Percentiles rank a stretch among this genome's conserved stretches.
Conservation (phyloP, 2,113 vertebrate species). For the Neoarius graeffei region DNA sequence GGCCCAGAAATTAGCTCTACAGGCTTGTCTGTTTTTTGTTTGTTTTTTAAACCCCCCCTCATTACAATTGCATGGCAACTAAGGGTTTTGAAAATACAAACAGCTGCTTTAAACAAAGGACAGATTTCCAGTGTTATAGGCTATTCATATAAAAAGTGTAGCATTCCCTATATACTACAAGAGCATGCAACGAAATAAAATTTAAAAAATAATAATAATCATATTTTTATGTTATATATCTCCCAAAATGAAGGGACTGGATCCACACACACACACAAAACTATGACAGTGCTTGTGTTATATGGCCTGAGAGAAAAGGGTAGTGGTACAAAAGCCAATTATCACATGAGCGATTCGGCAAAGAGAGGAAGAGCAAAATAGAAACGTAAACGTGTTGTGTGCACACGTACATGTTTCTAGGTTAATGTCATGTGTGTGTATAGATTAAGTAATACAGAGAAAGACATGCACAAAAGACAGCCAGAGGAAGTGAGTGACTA, state of each 20-base stretch:
- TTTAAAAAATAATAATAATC: not conserved
- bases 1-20: not conserved
- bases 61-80: not conserved
- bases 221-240: too few relatives aligned
- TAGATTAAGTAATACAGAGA: not conserved
- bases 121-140: not conserved
- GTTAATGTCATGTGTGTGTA: not conserved
- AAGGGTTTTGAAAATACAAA: not conserved
- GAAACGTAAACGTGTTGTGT: not conserved
- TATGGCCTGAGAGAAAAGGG: slow-evolving; percentile 49
- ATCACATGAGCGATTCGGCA: slow-evolving; percentile 25
- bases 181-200: not conserved
- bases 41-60: too few relatives aligned
- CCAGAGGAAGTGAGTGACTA: slow-evolving; percentile 41
- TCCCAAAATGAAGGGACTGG: not conserved
- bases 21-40: too few relatives aligned
- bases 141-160: not conserved
- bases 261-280: not conserved
- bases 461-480: not conserved
- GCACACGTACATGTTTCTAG: not conserved
- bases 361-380: not conserved
- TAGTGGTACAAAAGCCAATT: slow-evolving; percentile 32
- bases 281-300: slow-evolving; percentile 24
- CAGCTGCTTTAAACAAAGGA: not conserved
- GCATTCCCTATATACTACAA: not conserved